Evolutionary conservation across 2,888 invertebrate species (phyloP).

Genomic region (Agonopterix alstromeriana): DNA sequence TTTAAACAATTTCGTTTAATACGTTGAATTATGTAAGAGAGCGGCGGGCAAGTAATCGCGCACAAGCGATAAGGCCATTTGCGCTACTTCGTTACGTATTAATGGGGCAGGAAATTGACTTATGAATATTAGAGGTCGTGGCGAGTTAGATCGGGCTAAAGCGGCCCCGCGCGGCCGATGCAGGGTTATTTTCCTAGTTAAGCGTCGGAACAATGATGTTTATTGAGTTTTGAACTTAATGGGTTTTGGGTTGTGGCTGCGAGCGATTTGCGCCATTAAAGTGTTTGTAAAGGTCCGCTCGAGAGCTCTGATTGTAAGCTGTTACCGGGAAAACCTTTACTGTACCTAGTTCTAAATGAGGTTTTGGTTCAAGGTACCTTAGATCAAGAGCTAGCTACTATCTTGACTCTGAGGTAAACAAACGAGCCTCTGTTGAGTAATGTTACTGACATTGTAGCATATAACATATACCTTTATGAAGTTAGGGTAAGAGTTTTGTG

Average conservation of each 20-base stretch:
- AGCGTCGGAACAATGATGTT: slow-evolving; percentile 70
- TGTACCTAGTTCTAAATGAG: too few relatives aligned
- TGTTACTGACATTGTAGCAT: too few relatives aligned
- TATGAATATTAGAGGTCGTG: slow-evolving; percentile 76
- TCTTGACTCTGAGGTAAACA: too few relatives aligned
- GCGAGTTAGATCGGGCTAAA: slow-evolving; percentile 63
- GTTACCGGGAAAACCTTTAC: too few relatives aligned
- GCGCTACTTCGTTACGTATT: slow-evolving; percentile 77
- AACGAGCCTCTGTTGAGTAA: too few relatives aligned
- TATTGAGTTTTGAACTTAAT: slow-evolving; percentile 70
- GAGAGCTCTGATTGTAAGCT: background rate
- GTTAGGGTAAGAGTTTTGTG: too few relatives aligned
- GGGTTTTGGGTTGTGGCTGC: slow-evolving; percentile 43
- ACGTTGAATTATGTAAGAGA: slow-evolving; percentile 78
- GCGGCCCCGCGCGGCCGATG: slow-evolving; percentile 59
- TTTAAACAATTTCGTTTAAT: slow-evolving; percentile 79
- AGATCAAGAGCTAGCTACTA: too few relatives aligned
- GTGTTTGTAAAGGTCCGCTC: background rate
- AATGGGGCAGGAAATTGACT: slow-evolving; percentile 77
- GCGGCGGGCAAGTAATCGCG: slow-evolving; percentile 75
- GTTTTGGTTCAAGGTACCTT: too few relatives aligned
- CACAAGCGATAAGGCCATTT: slow-evolving; percentile 77
- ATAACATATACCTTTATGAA: too few relatives aligned
- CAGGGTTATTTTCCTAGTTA: slow-evolving; percentile 67
- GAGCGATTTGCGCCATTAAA: slow-evolving; percentile 3